A percentile compares a stretch with the other conserved stretches of the same genome.
phyloP scores from a whole-genome alignment of 2,797 vertebrate genomes.

The Lateolabrax maculatus region DNA sequence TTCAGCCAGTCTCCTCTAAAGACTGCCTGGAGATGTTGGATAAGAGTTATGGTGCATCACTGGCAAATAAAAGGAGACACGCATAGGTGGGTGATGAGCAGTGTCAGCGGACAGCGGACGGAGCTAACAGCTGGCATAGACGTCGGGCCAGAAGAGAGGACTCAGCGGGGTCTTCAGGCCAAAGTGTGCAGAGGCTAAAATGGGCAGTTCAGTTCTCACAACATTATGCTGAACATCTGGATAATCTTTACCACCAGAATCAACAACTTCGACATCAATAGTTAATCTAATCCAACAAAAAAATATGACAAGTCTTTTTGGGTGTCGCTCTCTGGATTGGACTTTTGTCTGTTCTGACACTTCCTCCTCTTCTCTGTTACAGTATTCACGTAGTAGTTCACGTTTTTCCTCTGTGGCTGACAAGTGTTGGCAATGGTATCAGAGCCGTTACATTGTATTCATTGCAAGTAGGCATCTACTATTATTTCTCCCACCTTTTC shows the following conservation, averaged over 20 bases:
- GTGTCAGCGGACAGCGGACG: neutral
- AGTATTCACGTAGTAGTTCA: slow-evolving; percentile 13
- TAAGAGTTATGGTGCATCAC: neutral
- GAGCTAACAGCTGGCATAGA: slow-evolving; percentile 26
- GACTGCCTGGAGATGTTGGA: neutral
- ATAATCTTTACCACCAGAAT: neutral
- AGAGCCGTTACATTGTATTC: too few relatives aligned
- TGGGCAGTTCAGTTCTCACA: neutral
- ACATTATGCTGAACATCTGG: slow-evolving; percentile 24
- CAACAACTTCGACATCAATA: slow-evolving; percentile 14
- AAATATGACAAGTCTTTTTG: neutral
- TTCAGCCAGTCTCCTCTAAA: slow-evolving; percentile 8
- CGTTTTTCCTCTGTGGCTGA: neutral
- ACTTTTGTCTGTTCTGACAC: neutral
- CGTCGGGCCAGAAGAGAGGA: neutral
- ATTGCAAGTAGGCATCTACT: too few relatives aligned
- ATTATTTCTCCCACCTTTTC: neutral
- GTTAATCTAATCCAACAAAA: neutral
- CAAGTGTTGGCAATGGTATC: too few relatives aligned
- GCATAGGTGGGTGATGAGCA: neutral
- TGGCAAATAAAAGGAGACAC: neutral
- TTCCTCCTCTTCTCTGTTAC: slow-evolving; percentile 1
- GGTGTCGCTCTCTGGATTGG: neutral
- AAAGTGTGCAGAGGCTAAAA: neutral
- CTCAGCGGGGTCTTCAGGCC: neutral